These are phyloP conservation scores for Pelosia muscerda DNA, from an alignment of 2,888 invertebrate genomes.

Conservation along the genomic window DNA sequence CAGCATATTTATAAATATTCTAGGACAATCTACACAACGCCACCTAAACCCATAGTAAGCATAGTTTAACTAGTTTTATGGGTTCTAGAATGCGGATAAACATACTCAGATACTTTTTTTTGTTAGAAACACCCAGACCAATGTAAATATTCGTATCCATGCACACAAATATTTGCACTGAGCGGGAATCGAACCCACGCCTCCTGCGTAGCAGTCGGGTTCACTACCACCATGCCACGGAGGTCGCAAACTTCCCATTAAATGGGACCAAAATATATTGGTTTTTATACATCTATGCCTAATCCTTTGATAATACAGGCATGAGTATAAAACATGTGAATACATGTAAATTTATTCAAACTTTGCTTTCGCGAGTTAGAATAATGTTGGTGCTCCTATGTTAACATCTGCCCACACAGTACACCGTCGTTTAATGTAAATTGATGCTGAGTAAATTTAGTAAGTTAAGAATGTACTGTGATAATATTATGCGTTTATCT, in stretches of 20 bases:
- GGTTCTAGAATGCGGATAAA: too few species aligned
- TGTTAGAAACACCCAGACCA: too few species aligned
- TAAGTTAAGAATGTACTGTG: neutral
- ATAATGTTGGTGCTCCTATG: neutral
- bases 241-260: neutral
- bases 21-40: too few species aligned
- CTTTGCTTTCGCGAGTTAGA: constrained; percentile 4
- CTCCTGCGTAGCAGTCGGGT: too few species aligned
- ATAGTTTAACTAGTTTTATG: too few species aligned
- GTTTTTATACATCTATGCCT: neutral
- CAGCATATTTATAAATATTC: too few species aligned
- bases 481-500: neutral
- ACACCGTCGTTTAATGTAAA: neutral
- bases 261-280: neutral
- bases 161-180: too few species aligned
- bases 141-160: too few species aligned
- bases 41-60: too few species aligned
- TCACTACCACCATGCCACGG: too few species aligned
- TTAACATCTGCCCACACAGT: neutral
- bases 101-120: too few species aligned
- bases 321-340: neutral
- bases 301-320: neutral
- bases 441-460: neutral
- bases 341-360: neutral
- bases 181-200: too few species aligned